Base-by-base conservation (phyloP, 2,888 invertebrate species). In the Apeira syringaria region DNA sequence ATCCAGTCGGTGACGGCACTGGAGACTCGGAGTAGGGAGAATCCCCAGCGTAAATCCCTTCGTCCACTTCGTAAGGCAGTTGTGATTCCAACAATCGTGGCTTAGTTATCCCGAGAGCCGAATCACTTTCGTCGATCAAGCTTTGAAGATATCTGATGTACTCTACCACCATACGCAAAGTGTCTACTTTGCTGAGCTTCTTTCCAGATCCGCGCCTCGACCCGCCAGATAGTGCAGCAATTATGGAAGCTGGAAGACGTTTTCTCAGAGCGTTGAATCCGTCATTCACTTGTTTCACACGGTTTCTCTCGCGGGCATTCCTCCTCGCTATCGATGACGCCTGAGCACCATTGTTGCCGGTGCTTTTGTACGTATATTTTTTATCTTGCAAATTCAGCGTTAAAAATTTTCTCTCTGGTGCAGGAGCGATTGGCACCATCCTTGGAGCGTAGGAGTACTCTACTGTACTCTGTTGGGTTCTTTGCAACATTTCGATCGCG, bases 251-350 rank as follows among this genome's bases (percentile, higher is more conserved):
- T 0, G 97, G 98, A 56, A 98, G 93, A 71, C 97, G 95, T 63
- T 96, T 96, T 37, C 97, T 91, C 24, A 98, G 83, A 29, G 95
- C 96, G 42, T 96, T 95, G 72, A 97, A 98, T 49, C 97, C 97
- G 70, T 97, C 96, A 86, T 97, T 97, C 72, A 97, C 97, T 92
- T 97, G 97, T 83, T 97, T 97, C 47, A 98, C 98, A 50, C 98
- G 94, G 75, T 98, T 98, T 57, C 98, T 91, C 81, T 98, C 98
- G 8, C 98, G 92, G n/a, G 98, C 98, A 80, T 98, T 98, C 61
- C 98, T 92, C 39, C 97, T 91, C 0, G 96, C 96, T 8, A 97
- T 97, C 0, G 97, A 96, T 18, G 95, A 95, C 38, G 95, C 92
- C 64, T 95, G 96, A 59, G 94, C 92, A 27, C 92, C 92, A 0